Conservation (phyloP, 2,113 vertebrate species). For the Hucho hucho region DNA sequence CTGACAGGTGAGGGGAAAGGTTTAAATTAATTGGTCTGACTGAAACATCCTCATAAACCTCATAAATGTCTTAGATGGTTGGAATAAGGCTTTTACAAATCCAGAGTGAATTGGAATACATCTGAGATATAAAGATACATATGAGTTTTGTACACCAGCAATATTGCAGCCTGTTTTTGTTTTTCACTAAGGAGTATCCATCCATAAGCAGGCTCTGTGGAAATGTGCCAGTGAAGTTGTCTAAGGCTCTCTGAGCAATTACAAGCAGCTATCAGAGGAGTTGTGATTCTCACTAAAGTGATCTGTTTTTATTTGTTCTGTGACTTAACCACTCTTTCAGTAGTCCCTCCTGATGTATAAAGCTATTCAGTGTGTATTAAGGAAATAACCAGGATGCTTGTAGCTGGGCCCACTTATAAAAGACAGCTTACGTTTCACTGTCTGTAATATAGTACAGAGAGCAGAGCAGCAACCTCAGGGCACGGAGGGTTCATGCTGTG, state of each 20-base stretch:
- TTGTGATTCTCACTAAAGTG: constrained; percentile 44
- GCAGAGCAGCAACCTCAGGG: constrained; percentile 10
- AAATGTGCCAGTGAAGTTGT: neutral
- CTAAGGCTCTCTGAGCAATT: constrained; percentile 36
- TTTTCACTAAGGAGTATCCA: neutral
- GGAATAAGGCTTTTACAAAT: neutral
- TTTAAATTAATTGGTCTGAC: no score
- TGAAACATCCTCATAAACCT: no score
- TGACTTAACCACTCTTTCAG: constrained; percentile 41
- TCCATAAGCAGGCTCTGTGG: neutral
- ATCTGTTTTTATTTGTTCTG: constrained; percentile 62
- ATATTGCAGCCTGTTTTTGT: constrained; percentile 3
- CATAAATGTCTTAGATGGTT: no score
- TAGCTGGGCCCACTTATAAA: constrained; percentile 63
- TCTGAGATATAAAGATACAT: neutral
- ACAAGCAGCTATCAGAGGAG: constrained; percentile 36
- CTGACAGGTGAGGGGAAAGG: no score
- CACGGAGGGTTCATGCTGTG: constrained; percentile 39
- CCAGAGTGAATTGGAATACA: neutral
- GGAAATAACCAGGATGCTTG: constrained; percentile 54
- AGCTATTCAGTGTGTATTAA: constrained; percentile 10
- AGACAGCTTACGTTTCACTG: constrained; percentile 31
- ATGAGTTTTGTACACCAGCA: neutral
- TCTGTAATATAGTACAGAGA: constrained; percentile 41
- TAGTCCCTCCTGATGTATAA: constrained; percentile 50